These are phyloP conservation scores for Heterochromis multidens DNA, from an alignment of 2,113 vertebrate genomes.

Conservation along the genomic window DNA sequence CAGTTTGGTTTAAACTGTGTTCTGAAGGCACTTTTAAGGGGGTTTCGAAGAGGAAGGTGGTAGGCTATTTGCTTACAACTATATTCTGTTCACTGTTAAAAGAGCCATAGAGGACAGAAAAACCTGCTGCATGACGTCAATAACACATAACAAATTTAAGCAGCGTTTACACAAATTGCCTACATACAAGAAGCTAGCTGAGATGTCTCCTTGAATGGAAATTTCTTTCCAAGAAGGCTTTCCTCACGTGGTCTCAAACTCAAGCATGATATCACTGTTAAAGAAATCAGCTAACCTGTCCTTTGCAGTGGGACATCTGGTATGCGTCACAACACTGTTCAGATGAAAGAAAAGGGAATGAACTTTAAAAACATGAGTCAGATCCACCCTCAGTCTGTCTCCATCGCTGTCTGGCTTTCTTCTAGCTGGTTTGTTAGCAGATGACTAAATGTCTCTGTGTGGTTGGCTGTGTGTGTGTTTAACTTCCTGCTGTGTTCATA, in stretches of 20 bases:
- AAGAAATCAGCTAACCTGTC: not conserved
- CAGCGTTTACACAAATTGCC: not conserved
- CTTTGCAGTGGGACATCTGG: not conserved
- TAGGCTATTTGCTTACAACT: not conserved
- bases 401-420: not conserved
- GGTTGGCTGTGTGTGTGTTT: not conserved
- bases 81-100: not conserved
- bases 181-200: not conserved
- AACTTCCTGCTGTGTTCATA: not conserved
- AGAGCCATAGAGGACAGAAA: not conserved
- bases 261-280: not conserved
- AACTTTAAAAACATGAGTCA: not conserved
- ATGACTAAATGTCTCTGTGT: not conserved
- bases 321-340: not conserved
- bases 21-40: not conserved
- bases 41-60: not conserved
- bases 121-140: not conserved
- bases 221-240: not conserved
- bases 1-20: not conserved
- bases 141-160: not conserved
- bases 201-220: not conserved
- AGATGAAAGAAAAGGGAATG: not conserved
- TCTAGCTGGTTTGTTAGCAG: not conserved
- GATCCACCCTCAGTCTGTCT: not conserved
- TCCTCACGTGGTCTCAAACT: not conserved